These are phyloP conservation scores for Oscheius sp. DNA, from an alignment of 2,888 invertebrate species.

Conservation along the genomic window DNA sequence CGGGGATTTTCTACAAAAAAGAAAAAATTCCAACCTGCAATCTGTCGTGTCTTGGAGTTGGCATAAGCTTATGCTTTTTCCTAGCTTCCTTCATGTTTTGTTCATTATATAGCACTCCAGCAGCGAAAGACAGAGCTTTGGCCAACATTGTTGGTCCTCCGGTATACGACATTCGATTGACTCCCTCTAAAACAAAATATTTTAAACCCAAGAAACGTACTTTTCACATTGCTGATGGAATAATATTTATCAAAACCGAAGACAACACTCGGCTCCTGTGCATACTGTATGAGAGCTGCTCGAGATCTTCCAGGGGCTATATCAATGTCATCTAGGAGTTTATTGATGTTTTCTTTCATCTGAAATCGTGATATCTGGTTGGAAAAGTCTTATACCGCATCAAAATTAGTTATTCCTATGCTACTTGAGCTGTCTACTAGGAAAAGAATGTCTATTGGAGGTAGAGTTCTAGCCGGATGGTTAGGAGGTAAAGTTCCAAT, in stretches of 20 bases:
- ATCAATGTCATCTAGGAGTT: conserved; percentile 60
- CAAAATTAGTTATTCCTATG: conserved; percentile 63
- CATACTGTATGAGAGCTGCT: conserved; percentile 58
- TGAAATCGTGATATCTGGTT: conserved; percentile 28
- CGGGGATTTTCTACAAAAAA: not conserved
- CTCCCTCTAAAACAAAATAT: conserved; percentile 50
- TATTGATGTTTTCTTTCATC: conserved; percentile 55
- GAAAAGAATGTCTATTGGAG: conserved; percentile 66
- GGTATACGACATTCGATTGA: conserved; percentile 62
- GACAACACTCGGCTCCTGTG: conserved; percentile 62
- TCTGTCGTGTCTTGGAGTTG: conserved; percentile 65
- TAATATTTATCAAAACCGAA: conserved; percentile 67
- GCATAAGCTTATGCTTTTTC: conserved; percentile 54
- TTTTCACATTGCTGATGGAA: conserved; percentile 48
- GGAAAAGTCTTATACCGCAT: conserved; percentile 42
- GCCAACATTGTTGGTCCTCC: conserved; percentile 68
- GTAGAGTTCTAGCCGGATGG: conserved; percentile 62
- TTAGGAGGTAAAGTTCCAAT: conserved; percentile 39
- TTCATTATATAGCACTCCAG: conserved; percentile 65
- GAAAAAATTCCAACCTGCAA: conserved; percentile 40
- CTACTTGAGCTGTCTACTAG: conserved; percentile 61
- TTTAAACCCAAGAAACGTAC: conserved; percentile 30
- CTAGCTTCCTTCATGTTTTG: conserved; percentile 60
- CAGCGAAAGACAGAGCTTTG: conserved; percentile 65
- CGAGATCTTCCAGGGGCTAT: conserved; percentile 63